Percentiles rank a stretch among this genome's conserved stretches.
These are phyloP conservation scores for Potamilus streckersoni DNA, from an alignment of 1,140 invertebrate species.

Conservation along the genomic window DNA sequence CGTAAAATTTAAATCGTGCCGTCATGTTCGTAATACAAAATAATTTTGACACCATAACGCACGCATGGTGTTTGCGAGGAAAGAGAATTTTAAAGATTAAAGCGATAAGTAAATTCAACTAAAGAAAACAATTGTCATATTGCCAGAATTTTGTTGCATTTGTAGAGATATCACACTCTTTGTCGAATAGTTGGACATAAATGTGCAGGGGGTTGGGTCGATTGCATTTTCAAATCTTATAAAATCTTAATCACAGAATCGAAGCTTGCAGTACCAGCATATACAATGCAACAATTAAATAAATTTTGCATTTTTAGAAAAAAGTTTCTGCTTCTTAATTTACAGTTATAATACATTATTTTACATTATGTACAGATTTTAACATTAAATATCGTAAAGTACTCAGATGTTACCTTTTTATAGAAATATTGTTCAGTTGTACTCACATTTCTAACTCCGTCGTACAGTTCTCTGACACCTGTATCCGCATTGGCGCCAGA, in stretches of 20 bases:
- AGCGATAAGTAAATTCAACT: too few species aligned
- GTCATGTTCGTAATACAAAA: too few species aligned
- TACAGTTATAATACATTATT: neutral
- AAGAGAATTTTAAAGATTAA: too few species aligned
- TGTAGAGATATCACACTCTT: too few species aligned
- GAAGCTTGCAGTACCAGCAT: neutral
- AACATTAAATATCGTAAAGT: neutral
- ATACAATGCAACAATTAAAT: neutral
- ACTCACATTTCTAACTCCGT: slow-evolving; percentile 34
- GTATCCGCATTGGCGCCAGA: slow-evolving; percentile 51
- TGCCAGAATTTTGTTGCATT: too few species aligned
- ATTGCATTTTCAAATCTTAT: neutral
- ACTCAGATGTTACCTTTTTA: neutral
- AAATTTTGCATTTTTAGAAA: neutral
- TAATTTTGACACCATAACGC: too few species aligned
- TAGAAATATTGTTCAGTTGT: slow-evolving; percentile 30
- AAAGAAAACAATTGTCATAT: too few species aligned
- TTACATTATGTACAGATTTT: neutral
- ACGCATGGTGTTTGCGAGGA: too few species aligned
- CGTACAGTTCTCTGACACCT: slow-evolving; percentile 40
- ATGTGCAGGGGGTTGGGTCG: too few species aligned
- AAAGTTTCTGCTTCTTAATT: neutral
- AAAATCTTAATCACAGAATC: neutral
- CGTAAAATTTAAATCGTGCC: too few species aligned
- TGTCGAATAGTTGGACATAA: too few species aligned